A percentile compares a stretch with the other conserved stretches of the same genome.
These are phyloP conservation scores for Adelphocoris suturalis DNA, from an alignment of 2,888 invertebrate genomes.

Conservation along the genomic window DNA sequence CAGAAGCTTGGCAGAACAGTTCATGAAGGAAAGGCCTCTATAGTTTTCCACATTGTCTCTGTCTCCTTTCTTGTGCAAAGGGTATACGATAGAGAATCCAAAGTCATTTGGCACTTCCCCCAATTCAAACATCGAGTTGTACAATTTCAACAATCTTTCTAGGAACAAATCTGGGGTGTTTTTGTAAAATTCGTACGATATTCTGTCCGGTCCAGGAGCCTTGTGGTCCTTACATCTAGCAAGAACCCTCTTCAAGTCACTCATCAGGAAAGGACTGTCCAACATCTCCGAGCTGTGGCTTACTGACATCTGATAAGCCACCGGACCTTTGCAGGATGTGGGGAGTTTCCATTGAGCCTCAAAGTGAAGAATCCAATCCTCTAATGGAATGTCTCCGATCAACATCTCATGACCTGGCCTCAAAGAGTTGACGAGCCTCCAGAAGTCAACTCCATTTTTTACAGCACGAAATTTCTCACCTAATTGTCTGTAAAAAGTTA, in stretches of 20 bases:
- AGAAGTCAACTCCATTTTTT: no score
- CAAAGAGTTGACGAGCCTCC: background rate
- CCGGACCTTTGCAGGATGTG: no score
- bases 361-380: background rate
- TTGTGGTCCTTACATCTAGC: no score
- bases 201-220: no score
- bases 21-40: background rate
- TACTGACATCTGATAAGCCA: background rate
- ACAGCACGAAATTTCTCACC: no score
- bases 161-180: background rate
- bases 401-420: no score
- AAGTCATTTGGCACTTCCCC: no score
- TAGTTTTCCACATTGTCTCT: background rate
- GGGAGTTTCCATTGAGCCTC: background rate
- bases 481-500: no score
- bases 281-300: background rate
- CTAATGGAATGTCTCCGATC: no score
- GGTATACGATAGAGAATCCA: background rate
- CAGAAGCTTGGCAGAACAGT: background rate
- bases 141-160: background rate
- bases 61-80: background rate
- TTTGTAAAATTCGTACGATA: background rate
- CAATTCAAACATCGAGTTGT: no score
- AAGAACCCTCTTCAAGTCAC: background rate
- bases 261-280: background rate